Base-by-base conservation (phyloP, 2,113 vertebrate genomes). In the Cyanocitta stelleri region DNA sequence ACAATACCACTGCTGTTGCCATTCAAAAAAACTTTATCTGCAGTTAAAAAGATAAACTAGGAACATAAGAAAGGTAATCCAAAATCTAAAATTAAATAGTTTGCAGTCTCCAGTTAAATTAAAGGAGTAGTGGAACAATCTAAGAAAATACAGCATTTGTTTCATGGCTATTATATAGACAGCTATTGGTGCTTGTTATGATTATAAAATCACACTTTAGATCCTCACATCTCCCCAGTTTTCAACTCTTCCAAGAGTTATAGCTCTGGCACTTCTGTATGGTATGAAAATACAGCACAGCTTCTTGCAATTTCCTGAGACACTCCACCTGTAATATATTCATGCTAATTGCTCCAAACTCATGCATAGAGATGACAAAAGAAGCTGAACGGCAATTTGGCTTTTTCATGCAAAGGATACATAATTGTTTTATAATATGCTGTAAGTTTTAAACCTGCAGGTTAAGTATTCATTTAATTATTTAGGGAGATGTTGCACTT, bases 281-380 rank as follows among this genome's bases (percentile, higher is more conserved):
- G 37, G 41, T 23, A 56, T 26, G 66, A 84, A 95, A 90, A 59
- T 55, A 63, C 17, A 77, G 61, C 44, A 78, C 69, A 94, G 76
- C 61, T 86, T 85, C 92, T 90, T 89, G 37, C 64, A 86, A 32
- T 95, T 96, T 96, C 80, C 92, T 94, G 91, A 93, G 85, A 95
- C 72, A 75, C 18, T 85, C 44, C 64, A 94, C 92, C 93, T 95
- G 96, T 94, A 89, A 87, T 96, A 95, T 90, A 93, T 92, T 92
- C 79, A 68, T 75, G 71, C 20, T 96, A 94, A 95, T 93, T 93
- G 83, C 73, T 90, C 62, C 44, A 92, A 86, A 88, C 22, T 90
- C 71, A 74, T 27, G 3, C 43, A 74, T 74, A 56, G 29, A 75
- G 78, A 86, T 90, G 75, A 96, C 85, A 92, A 87, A 93, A 85